Evolutionary conservation across 2,888 invertebrate species (phyloP), one percentile per base, ranked within the genome.

Genomic region (Micoletzkya japonica): DNA sequence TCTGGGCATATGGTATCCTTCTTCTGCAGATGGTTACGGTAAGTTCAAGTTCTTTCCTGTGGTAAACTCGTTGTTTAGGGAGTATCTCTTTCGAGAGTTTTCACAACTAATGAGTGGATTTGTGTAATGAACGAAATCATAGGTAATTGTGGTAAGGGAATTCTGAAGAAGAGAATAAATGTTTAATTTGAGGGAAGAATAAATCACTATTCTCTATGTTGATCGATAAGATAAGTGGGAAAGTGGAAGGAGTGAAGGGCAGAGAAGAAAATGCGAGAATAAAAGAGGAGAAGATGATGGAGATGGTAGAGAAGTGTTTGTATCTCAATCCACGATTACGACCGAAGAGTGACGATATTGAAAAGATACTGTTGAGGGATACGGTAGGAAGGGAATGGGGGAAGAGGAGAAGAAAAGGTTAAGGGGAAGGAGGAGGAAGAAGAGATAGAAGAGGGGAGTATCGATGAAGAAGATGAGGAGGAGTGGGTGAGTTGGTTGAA

Each of bases 1-100:
- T 94, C 36, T 98, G 97, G 97, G 91, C 94, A 1, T 88, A 94
- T 72, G 97, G 95, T n/a, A 91, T 97, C 72, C 90, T 96, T 72
- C 86, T 95, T 39, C 88, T 92, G 50, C 69, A 69, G 69, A 37
- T 60, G 69, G 17, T 70, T 49, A 54, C 70, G 71, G 78, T 77
- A 14, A 56, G 73, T 60, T 59, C 10, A 7, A 24, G 10, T 52
- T 52, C 6, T 52, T 20, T 56, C 36, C 49, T 39, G 30, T 66
- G 4, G 10, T 26, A 4, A 52, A 28, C 24, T 71, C 28, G 26
- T 37, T 36, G 17, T 52, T 66, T 63, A 77, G 57, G 68, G 77
- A 17, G 39, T 75, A 14, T 68, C 60, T 4, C 70, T 77, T 2
- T 76, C 74, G 20, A 39, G 72, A 37, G 44, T 73, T 24, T 70